A percentile compares a stretch with the other conserved stretches of the same genome.
Evolutionary conservation across 2,797 vertebrate genomes (phyloP).

Genomic region (Anisognathus igniventris): DNA sequence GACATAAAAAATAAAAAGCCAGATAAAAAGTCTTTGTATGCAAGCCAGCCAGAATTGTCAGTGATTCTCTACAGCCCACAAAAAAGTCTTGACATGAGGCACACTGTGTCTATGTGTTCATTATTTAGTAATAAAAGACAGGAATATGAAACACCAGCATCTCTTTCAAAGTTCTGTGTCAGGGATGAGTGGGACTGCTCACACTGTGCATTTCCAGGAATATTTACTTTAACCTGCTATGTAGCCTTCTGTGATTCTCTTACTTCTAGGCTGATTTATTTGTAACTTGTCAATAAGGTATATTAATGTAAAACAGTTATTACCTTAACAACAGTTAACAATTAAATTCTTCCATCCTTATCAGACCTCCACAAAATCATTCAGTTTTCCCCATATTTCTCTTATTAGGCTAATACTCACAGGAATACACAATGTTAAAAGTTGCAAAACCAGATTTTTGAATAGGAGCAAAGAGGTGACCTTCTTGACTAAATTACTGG

Average conservation of each 20-base stretch:
- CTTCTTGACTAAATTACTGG: slow-evolving; percentile 9
- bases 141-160: neutral
- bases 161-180: neutral
- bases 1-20: neutral
- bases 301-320: neutral
- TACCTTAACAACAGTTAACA: neutral
- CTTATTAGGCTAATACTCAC: neutral
- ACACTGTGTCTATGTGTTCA: neutral
- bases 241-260: neutral
- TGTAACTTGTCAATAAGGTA: neutral
- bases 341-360: neutral
- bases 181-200: neutral
- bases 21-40: neutral
- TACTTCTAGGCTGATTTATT: neutral
- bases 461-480: neutral
- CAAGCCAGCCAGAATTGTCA: neutral
- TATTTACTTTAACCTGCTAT: neutral
- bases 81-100: neutral
- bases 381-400: neutral
- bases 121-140: neutral
- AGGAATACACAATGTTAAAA: neutral
- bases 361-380: neutral
- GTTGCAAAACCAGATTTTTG: neutral
- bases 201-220: neutral
- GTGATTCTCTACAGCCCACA: neutral